A percentile compares a stretch with the other conserved stretches of the same genome.
phyloP scores from a whole-genome alignment of 2,888 invertebrate species.

The Sarcophaga carnaria region DNA sequence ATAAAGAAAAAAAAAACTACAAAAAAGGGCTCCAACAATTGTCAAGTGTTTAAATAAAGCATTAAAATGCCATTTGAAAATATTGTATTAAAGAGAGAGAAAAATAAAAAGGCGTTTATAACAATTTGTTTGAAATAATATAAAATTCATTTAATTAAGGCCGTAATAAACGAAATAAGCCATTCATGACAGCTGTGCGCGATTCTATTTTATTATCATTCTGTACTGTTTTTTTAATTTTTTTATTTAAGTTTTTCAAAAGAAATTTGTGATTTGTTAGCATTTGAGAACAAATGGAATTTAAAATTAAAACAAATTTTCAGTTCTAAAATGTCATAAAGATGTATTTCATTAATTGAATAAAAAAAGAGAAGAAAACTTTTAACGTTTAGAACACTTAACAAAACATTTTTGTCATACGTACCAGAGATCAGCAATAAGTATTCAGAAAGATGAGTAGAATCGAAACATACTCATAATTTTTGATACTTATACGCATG shows the following conservation, averaged over 20 bases:
- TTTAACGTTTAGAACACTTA: too few species aligned
- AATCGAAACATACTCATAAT: too few species aligned
- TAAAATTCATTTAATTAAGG: background rate
- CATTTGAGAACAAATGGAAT: too few species aligned
- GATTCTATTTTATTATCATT: background rate
- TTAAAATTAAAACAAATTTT: too few species aligned
- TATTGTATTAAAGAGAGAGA: background rate
- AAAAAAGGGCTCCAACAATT: background rate
- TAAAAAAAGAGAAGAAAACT: too few species aligned
- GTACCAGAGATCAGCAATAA: too few species aligned
- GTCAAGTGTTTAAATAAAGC: background rate
- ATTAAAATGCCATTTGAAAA: background rate
- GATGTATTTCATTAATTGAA: too few species aligned
- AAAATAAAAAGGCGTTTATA: background rate
- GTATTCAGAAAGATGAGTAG: too few species aligned
- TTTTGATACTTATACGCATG: too few species aligned
- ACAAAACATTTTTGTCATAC: too few species aligned
- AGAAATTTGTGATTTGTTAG: background rate
- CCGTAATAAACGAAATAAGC: background rate
- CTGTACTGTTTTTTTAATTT: background rate
- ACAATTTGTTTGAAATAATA: background rate
- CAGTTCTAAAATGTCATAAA: too few species aligned
- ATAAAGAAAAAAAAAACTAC: background rate
- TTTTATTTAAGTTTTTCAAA: background rate
- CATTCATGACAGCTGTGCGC: background rate